A percentile compares a stretch with the other conserved stretches of the same genome.
Conservation (phyloP, 2,888 invertebrate species). For the Yponomeuta evonymella region DNA sequence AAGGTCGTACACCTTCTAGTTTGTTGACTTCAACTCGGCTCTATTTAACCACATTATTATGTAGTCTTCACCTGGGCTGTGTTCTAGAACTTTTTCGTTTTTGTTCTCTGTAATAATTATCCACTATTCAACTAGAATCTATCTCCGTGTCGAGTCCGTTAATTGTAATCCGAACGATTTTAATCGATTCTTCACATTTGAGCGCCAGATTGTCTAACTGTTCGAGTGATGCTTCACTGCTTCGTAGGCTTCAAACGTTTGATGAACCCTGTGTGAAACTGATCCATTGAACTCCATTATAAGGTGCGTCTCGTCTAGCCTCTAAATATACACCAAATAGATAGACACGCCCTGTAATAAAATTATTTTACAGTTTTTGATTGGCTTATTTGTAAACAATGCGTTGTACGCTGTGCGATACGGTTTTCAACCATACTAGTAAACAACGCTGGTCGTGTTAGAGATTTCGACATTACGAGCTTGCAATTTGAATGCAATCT, state of each 20-base stretch:
- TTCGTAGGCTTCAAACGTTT: not conserved
- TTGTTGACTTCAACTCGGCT: slow-evolving; percentile 32
- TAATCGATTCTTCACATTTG: slow-evolving; percentile 7
- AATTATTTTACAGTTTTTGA: not conserved
- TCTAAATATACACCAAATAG: too few relatives aligned
- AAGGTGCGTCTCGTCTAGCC: too few relatives aligned
- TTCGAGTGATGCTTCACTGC: not conserved
- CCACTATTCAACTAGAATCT: not conserved
- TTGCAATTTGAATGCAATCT: slow-evolving; percentile 1
- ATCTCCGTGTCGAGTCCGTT: slow-evolving; percentile 7
- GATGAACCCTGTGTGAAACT: not conserved
- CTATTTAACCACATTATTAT: slow-evolving; percentile 2
- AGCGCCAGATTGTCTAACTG: not conserved
- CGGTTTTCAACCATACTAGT: not conserved
- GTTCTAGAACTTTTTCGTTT: not conserved
- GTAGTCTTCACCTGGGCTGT: not conserved
- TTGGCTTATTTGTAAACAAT: not conserved
- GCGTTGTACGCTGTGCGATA: not conserved
- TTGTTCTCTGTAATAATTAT: not conserved
- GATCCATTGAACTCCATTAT: too few relatives aligned
- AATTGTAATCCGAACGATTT: not conserved
- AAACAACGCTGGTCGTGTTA: not conserved
- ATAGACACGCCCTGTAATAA: too few relatives aligned
- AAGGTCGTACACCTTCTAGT: slow-evolving; percentile 54
- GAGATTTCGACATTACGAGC: not conserved